Evolutionary conservation across 2,888 invertebrate genomes (phyloP), one percentile per base, ranked within the genome.

Genomic region (Zaprionus obscuricornis): DNA sequence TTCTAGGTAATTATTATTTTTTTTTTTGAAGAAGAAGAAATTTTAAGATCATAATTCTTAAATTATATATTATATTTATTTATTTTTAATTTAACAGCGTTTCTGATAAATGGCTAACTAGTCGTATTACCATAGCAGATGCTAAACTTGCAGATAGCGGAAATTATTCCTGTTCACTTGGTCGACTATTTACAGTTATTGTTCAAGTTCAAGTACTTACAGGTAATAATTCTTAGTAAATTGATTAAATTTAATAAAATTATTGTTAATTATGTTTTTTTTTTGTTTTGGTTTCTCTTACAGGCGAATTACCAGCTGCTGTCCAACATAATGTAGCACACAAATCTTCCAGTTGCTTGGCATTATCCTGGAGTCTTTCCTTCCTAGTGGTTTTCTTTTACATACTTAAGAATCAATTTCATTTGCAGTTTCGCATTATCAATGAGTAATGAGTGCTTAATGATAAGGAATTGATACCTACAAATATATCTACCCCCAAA

Each of bases 141-240:
- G 94, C 94, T 16, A 92, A 92, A 62, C 92, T 93, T 85, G 92
- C 92, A 56, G 94, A 94, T 86, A 93, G 93, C 77, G 94, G 94
- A 8, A 92, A 92, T 26, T 94, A 94, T 85, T 92, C 92, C 18
- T 94, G 94, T 87, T 91, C 92, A 45, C 91, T 94, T 66, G 92
- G 92, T 65, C 92, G 93, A 81, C 92, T 93, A 75, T 93, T 93
- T 42, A 93, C 92, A 81, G 92, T 92, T 10, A 91, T 92, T 18
- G 93, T 94, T 50, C 93, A 94, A 86, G 93, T 94, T 51, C 94
- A 94, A 82, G 93, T 94, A 51, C 90, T 94, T 65, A 94, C 93
- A 88, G 94, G 94, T 94, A 91, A 91, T 24, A 11, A 34, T 4
- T 1, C 10, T 10, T 2, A 8, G 3, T 8, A 3, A 3, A 24